Base-by-base conservation (phyloP, 2,888 invertebrate genomes). In the Molanna angustata region DNA sequence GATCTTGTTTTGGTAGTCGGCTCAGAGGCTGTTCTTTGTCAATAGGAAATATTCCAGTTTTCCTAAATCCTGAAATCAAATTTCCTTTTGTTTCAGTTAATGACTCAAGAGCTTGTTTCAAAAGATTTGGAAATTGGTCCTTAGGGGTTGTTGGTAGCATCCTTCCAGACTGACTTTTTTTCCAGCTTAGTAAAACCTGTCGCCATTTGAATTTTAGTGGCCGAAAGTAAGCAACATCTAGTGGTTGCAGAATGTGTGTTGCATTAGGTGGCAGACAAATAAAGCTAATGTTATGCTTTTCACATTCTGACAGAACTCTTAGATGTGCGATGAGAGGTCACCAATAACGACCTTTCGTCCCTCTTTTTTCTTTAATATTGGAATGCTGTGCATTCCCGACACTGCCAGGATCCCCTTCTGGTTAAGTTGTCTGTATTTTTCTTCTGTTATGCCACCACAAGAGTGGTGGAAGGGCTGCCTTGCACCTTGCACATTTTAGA, bases 151-250 rank as follows among this genome's bases (percentile, higher is more conserved):
- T 35, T 14, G 35, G 13, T 14, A 35, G 35, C 14, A 13, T 35
- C 14, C 35, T 35, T 14, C 35, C 35, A 13, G 14, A 13, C 35
- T 35, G 18, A 14, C 16, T 39, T 14, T 3, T 7, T 17, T 39
- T 39, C 18, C 13, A 7, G 4, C 14, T 13, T 3, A 17, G 39
- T 17, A 39, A 14, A 4, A 18, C 17, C 17, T 39, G 17, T 39
- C 39, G 16, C 39, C 39, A 39, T 17, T 39, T 39, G 18, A 6
- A 39, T 39, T 39, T 39, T 17, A 39, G 14, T 14, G 16, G 18
- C 3, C 17, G 18, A 18, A 39, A 39, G 14, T 6, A 39, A 4
- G 17, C 39, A 14, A 39, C 39, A 14, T 39, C 39, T 14, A 39
- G n/a, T 3, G 39, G 39, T 17, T 39, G 39, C 9, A 39, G 39